Conservation (phyloP, 2,797 vertebrate genomes). For the Syndactyla subalaris region DNA sequence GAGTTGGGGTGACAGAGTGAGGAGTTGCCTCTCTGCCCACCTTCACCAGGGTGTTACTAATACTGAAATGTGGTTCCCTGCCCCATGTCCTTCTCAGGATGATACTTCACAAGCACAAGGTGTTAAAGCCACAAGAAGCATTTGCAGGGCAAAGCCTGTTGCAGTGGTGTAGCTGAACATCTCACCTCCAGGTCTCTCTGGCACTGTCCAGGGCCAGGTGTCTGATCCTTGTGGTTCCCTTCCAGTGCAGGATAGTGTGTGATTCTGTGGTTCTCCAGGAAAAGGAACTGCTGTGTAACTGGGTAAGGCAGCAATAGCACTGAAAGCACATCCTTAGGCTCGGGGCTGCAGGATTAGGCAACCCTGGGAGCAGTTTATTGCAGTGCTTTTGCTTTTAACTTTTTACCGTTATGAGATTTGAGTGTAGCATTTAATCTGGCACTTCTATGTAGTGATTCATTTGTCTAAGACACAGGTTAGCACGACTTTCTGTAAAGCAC, state of each 20-base stretch:
- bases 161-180: not conserved
- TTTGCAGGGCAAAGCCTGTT: not conserved
- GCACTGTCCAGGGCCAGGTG: not conserved
- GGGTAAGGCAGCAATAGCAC: not conserved
- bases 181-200: not conserved
- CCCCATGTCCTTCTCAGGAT: fast-evolving
- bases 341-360: not conserved
- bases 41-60: not conserved
- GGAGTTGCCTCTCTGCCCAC: not conserved
- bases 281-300: not conserved
- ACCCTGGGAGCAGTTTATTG: not conserved
- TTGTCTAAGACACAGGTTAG: slow-evolving; percentile 48
- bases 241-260: not conserved
- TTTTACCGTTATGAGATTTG: not conserved
- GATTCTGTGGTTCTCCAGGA: not conserved
- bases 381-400: not conserved
- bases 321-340: not conserved
- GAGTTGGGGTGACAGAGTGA: not conserved
- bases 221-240: not conserved
- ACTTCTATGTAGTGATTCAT: slow-evolving; percentile 55
- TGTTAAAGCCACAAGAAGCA: fast-evolving
- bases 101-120: not conserved
- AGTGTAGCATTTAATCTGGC: slow-evolving; percentile 54
- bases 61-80: not conserved
- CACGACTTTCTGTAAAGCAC: slow-evolving; percentile 41